A percentile compares a stretch with the other conserved stretches of the same genome.
Conservation (phyloP, 2,113 vertebrate species). For the Cebus imitator region DNA sequence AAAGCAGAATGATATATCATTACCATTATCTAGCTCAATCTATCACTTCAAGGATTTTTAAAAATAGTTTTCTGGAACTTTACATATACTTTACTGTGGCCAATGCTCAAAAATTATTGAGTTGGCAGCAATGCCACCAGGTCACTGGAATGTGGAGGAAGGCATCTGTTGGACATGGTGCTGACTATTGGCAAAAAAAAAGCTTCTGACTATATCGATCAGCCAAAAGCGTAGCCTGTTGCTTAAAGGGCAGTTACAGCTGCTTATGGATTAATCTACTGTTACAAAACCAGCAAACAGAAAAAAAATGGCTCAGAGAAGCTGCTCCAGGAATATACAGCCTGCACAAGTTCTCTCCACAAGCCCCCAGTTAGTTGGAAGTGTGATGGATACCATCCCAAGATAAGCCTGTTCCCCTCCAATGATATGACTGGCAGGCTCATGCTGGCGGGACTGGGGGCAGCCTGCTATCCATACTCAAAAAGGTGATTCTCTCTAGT, state of each 20-base stretch:
- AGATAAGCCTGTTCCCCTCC: not conserved
- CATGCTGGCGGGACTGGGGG: not conserved
- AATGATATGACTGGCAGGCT: not conserved
- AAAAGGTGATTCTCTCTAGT: not conserved
- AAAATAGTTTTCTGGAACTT: conserved; percentile 65
- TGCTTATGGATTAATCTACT: not conserved
- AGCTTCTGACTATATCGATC: not conserved
- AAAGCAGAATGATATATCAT: conserved; percentile 33
- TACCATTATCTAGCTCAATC: conserved; percentile 40
- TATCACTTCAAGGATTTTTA: conserved; percentile 54
- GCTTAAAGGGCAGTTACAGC: not conserved
- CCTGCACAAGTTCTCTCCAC: not conserved
- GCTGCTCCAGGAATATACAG: not conserved
- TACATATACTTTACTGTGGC: not conserved
- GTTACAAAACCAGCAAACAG: not conserved
- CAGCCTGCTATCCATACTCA: not conserved
- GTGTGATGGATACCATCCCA: not conserved
- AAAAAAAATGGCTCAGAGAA: not conserved
- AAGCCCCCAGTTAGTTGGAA: not conserved
- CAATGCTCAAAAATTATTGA: conserved; percentile 33
- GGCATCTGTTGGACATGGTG: not conserved
- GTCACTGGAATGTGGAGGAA: not conserved
- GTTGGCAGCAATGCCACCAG: not conserved
- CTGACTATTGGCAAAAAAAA: not conserved
- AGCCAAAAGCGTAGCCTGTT: not conserved